A percentile compares a stretch with the other conserved stretches of the same genome.
Conservation (phyloP, 2,888 invertebrate species). For the Hydroisotoma schaefferi region DNA sequence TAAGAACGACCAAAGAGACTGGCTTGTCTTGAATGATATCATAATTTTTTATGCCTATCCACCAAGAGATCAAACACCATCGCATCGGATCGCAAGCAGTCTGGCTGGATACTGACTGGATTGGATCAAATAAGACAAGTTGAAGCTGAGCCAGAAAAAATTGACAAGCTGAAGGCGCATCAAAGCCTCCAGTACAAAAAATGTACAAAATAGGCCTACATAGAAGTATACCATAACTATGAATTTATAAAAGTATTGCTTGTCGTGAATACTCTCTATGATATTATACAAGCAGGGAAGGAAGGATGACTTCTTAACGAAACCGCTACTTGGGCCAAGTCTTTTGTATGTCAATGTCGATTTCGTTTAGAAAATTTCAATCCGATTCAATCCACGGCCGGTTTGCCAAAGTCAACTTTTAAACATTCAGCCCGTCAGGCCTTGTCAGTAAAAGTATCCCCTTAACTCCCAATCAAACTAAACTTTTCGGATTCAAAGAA, state of each 20-base stretch:
- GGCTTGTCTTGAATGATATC: conserved; percentile 16
- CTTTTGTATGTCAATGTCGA: conserved; percentile 15
- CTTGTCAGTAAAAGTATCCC: conserved; percentile 10
- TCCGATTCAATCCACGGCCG: neutral
- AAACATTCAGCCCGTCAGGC: conserved; percentile 10
- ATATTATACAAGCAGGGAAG: too few relatives aligned
- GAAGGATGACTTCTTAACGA: neutral
- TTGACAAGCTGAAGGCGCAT: conserved; percentile 16
- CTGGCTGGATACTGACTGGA: neutral
- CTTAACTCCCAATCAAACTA: conserved; percentile 4
- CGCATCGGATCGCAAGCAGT: too few relatives aligned
- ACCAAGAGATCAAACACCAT: conserved; percentile 2
- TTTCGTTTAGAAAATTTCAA: neutral
- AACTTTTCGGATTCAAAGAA: too few relatives aligned
- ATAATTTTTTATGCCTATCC: conserved; percentile 9
- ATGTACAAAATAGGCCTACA: too few relatives aligned
- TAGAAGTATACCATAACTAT: too few relatives aligned
- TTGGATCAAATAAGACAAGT: conserved; percentile 6
- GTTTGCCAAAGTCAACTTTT: conserved; percentile 11
- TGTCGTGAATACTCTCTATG: too few relatives aligned
- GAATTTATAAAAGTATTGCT: too few relatives aligned
- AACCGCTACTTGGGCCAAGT: neutral
- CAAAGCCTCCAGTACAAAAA: too few relatives aligned
- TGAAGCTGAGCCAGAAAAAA: conserved; percentile 7
- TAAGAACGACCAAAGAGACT: too few relatives aligned